Evolutionary conservation across 2,113 vertebrate species (phyloP).

Genomic region (Callaeas wilsoni): DNA sequence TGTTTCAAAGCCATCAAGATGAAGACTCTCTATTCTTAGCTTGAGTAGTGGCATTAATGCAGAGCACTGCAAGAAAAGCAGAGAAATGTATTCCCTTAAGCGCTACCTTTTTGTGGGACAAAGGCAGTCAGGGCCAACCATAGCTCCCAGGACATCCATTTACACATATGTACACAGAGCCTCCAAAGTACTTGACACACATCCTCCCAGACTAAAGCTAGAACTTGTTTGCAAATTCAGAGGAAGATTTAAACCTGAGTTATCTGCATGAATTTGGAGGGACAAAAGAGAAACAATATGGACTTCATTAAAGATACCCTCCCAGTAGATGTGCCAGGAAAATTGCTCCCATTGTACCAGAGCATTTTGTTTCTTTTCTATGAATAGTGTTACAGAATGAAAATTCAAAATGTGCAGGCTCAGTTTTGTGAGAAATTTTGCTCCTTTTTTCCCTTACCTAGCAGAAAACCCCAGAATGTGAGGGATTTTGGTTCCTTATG

Average conservation of each 20-base stretch:
- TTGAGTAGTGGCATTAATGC: not conserved
- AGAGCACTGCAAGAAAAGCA: not conserved
- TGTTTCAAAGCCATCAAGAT: conserved; percentile 19
- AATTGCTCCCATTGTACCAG: not conserved
- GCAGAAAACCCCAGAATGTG: not conserved
- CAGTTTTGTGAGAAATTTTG: not conserved
- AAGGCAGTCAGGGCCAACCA: not conserved
- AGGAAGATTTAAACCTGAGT: not conserved
- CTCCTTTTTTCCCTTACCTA: not conserved
- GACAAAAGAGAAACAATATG: not conserved
- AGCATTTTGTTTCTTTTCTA: not conserved
- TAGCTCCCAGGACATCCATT: not conserved
- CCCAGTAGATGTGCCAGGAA: not conserved
- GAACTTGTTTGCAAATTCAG: not conserved
- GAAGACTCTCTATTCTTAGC: not conserved
- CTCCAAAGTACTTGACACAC: not conserved
- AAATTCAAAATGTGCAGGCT: not conserved
- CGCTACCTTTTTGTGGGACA: not conserved
- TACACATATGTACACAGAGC: not conserved
- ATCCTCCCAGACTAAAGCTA: not conserved
- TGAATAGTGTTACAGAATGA: not conserved
- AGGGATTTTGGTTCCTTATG: not conserved
- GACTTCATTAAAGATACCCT: not conserved
- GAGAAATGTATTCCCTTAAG: not conserved
- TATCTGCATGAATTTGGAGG: not conserved